A percentile compares a stretch with the other conserved stretches of the same genome.
phyloP scores from a whole-genome alignment of 1,140 invertebrate genomes.

The Holcopasites calliopsidis region DNA sequence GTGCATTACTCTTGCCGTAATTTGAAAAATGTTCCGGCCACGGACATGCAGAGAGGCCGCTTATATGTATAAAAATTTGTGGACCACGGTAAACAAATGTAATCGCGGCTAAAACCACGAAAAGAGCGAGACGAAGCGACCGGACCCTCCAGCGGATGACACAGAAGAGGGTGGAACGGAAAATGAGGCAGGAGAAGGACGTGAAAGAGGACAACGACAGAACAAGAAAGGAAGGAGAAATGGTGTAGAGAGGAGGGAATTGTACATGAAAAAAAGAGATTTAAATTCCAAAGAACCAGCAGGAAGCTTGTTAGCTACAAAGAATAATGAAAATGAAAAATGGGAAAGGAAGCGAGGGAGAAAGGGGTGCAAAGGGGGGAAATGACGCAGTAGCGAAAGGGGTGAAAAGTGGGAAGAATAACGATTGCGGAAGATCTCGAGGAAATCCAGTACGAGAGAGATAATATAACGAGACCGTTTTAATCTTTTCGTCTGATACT shows the following conservation, averaged over 20 bases:
- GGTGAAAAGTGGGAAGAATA: background rate
- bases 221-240: fast-evolving
- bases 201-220: background rate
- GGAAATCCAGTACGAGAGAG: background rate
- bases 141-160: background rate
- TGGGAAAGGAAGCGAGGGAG: background rate
- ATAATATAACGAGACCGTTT: conserved; percentile 4
- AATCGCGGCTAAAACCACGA: conserved; percentile 1
- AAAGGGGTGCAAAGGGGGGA: no score
- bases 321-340: conserved; percentile 28
- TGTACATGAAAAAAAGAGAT: conserved; percentile 29
- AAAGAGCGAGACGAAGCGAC: conserved; percentile 15
- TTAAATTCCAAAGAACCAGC: conserved; percentile 38
- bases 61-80: conserved; percentile 31
- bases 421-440: background rate
- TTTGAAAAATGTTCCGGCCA: background rate
- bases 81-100: conserved; percentile 35
- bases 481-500: background rate
- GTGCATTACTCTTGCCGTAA: background rate
- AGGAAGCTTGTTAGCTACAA: conserved; percentile 19
- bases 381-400: background rate
- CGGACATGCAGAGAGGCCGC: background rate
- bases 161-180: background rate
- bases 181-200: background rate
- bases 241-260: background rate